Conservation (phyloP, 2,113 vertebrate species). For the Pampusana beccarii region DNA sequence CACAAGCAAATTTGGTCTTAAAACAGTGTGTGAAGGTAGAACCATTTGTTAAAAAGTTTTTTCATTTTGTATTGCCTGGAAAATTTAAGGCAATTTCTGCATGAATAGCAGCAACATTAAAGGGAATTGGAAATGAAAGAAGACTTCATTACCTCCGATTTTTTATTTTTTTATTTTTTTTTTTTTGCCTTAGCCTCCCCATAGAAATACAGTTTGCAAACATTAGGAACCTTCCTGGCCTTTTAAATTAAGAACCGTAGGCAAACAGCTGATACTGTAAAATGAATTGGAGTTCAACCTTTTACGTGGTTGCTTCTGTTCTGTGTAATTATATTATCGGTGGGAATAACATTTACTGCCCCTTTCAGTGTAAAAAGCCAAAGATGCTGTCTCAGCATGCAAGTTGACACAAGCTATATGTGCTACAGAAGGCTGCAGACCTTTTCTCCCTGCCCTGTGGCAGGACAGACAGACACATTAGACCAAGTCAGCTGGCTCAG, state of each 20-base stretch:
- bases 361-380: not conserved
- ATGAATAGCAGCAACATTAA: constrained; percentile 22
- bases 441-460: not conserved
- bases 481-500: not conserved
- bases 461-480: not conserved
- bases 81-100: constrained; percentile 4
- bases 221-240: constrained; percentile 2
- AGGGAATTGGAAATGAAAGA: constrained; percentile 36
- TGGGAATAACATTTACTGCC: not conserved
- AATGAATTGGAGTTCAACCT: not conserved
- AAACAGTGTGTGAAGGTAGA: not conserved
- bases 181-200: not conserved
- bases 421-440: not conserved
- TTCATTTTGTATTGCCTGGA: not conserved
- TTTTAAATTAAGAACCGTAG: constrained; percentile 10
- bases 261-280: constrained; percentile 3
- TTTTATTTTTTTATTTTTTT: too few relatives aligned
- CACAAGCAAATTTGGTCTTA: not conserved
- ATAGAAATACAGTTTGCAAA: constrained; percentile 8
- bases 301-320: not conserved
- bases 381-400: not conserved
- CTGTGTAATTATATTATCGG: not conserved
- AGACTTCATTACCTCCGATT: not conserved
- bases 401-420: not conserved
- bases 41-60: not conserved